Percentiles rank a stretch among this genome's conserved stretches.
phyloP scores from a whole-genome alignment of 1,140 invertebrate species.

The Eubasilissa regina region DNA sequence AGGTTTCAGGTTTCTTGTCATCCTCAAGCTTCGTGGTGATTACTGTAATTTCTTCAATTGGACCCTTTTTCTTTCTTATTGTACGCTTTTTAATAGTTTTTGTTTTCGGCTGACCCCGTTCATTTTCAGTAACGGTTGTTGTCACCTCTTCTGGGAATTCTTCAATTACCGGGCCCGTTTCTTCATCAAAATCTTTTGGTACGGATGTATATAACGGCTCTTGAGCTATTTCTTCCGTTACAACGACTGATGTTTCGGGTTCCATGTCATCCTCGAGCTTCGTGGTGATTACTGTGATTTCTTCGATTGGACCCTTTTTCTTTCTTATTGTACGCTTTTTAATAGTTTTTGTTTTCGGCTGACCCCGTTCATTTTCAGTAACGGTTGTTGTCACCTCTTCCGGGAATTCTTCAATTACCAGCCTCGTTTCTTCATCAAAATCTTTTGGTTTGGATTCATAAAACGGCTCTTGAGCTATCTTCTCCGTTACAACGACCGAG shows the following conservation, averaged over 20 bases:
- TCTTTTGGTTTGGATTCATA: too few species aligned
- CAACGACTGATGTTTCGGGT: too few species aligned
- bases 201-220: too few species aligned
- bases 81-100: conserved; percentile 17
- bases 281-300: conserved; percentile 64
- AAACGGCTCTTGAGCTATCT: too few species aligned
- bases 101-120: neutral
- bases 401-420: conserved; percentile 20
- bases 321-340: conserved; percentile 38
- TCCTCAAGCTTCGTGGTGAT: neutral
- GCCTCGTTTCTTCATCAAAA: conserved; percentile 41
- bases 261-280: neutral
- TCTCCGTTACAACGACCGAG: neutral
- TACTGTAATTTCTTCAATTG: neutral
- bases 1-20: neutral
- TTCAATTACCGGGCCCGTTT: neutral
- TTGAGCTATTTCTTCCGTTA: neutral
- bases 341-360: neutral
- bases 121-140: too few species aligned
- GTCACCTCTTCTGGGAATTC: neutral
- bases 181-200: too few species aligned
- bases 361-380: neutral
- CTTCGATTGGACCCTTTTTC: conserved; percentile 63
- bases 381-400: neutral
- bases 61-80: neutral